Conservation (phyloP, 2,888 invertebrate species). For the Drosophila atripex region DNA sequence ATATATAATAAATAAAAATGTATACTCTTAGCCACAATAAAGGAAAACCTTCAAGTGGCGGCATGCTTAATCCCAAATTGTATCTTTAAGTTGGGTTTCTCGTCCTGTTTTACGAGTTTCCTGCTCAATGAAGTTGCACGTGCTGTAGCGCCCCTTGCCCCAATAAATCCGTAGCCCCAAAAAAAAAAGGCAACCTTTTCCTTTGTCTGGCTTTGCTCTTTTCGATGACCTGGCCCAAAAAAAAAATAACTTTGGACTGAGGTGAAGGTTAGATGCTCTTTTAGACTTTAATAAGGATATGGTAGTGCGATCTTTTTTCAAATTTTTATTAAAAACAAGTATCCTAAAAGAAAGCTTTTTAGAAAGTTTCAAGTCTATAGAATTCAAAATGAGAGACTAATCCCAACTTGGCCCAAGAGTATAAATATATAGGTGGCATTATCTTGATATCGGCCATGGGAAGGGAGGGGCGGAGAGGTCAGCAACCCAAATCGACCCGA, state of each 20-base stretch:
- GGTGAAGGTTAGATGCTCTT: not conserved
- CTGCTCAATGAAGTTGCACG: conserved; percentile 75
- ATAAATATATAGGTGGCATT: conserved; percentile 8
- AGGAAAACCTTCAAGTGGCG: conserved; percentile 17
- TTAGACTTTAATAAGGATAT: too few relatives aligned
- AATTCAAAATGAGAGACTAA: too few relatives aligned
- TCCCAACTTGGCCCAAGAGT: not conserved
- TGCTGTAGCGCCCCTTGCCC: conserved; percentile 35
- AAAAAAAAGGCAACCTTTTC: conserved; percentile 11
- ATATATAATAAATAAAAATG: not conserved
- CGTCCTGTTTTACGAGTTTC: conserved; percentile 67
- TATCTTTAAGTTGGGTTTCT: conserved; percentile 43
- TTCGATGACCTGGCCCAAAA: conserved; percentile 13
- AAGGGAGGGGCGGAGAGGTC: not conserved
- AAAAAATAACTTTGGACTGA: not conserved
- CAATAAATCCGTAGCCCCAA: conserved; percentile 7
- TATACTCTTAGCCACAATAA: not conserved
- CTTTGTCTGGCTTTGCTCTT: conserved; percentile 19
- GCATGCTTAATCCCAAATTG: conserved; percentile 55
- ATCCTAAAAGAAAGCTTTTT: too few relatives aligned
- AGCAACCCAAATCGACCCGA: conserved; percentile 5
- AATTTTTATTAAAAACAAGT: too few relatives aligned
- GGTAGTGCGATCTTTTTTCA: too few relatives aligned
- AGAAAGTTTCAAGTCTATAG: too few relatives aligned
- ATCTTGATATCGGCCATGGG: conserved; percentile 15